These are phyloP conservation scores for Decapterus maruadsi DNA, from an alignment of 2,797 vertebrate genomes.

Conservation along the genomic window DNA sequence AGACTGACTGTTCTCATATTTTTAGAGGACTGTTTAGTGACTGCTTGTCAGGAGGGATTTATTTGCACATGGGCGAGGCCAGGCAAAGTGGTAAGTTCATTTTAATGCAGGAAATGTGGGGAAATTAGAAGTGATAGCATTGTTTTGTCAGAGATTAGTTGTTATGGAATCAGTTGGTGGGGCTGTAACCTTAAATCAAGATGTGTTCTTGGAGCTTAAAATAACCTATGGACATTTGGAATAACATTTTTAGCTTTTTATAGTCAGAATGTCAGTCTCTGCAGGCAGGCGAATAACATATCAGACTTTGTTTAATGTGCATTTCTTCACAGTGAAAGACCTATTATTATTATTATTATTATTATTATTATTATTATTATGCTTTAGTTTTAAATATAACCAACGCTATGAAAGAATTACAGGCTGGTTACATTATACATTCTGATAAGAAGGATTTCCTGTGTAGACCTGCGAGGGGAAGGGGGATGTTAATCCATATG, in stretches of 20 bases:
- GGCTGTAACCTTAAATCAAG: conserved; percentile 36
- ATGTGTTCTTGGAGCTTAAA: conserved; percentile 39
- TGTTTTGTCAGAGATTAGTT: conserved; percentile 36
- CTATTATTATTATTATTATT: neutral
- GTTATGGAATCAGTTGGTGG: conserved; percentile 30
- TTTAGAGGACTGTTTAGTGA: conserved; percentile 99
- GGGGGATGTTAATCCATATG: conserved; percentile 38
- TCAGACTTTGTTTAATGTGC: conserved; percentile 55
- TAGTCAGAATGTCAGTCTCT: conserved; percentile 48
- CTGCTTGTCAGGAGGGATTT: conserved; percentile 99
- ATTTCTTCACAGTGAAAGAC: conserved; percentile 52
- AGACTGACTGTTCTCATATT: conserved; percentile 99
- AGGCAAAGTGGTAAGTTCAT: conserved; percentile 98
- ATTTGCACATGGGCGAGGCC: conserved; percentile 99
- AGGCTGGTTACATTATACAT: conserved; percentile 49
- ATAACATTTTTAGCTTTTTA: conserved; percentile 55
- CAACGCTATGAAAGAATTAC: conserved; percentile 38
- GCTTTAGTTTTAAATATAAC: conserved; percentile 49
- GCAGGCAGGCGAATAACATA: conserved; percentile 46
- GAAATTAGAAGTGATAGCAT: conserved; percentile 35
- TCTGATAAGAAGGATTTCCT: conserved; percentile 49
- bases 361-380: conserved; percentile 5
- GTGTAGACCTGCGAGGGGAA: conserved; percentile 36
- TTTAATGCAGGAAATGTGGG: conserved; percentile 76
- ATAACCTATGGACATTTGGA: conserved; percentile 52